Evolutionary conservation across 2,113 vertebrate species (phyloP).

Genomic region (Percina caprodes): DNA sequence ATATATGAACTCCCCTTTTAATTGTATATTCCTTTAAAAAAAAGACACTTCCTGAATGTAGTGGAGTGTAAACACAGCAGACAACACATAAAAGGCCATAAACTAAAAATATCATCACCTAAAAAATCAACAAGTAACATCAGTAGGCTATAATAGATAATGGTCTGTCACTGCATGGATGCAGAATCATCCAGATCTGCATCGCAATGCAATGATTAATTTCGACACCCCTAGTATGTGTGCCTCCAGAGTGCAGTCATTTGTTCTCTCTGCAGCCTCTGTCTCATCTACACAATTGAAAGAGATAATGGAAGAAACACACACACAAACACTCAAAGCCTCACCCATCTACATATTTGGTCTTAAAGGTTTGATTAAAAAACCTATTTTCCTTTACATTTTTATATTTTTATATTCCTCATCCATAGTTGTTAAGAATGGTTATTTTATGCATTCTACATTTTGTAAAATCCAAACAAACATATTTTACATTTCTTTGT

Average conservation of each 20-base stretch:
- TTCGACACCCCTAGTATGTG: background rate
- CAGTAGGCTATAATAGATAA: too few species aligned
- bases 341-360: background rate
- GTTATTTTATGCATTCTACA: background rate
- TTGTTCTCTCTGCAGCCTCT: conserved; percentile 58
- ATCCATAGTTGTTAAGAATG: background rate
- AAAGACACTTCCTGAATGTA: too few species aligned
- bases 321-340: background rate
- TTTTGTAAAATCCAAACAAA: conserved; percentile 2
- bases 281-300: conserved; percentile 63
- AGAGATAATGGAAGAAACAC: conserved; percentile 57
- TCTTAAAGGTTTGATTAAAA: background rate
- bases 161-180: too few species aligned
- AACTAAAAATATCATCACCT: too few species aligned
- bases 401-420: background rate
- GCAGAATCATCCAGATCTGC: too few species aligned
- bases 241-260: conserved; percentile 57
- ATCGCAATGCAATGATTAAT: too few species aligned
- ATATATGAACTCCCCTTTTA: too few species aligned
- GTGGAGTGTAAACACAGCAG: too few species aligned
- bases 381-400: background rate
- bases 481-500: background rate
- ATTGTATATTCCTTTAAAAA: too few species aligned
- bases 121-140: too few species aligned
- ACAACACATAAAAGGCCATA: too few species aligned